phyloP scores from a whole-genome alignment of 2,113 vertebrate genomes.

The Cettia cetti region DNA sequence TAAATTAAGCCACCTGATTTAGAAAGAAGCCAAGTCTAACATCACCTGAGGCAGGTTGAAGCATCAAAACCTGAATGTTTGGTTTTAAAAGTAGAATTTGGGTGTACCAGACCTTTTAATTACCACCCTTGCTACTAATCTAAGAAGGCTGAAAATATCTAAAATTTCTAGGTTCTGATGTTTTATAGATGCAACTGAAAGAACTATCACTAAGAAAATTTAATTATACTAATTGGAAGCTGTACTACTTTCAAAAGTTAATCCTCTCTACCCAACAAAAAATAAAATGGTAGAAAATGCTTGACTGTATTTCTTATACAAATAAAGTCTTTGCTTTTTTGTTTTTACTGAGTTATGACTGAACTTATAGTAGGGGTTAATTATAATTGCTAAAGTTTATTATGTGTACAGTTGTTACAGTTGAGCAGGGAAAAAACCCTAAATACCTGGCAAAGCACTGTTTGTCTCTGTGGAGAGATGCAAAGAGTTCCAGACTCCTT shows the following conservation, averaged over 20 bases:
- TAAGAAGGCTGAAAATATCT: background rate
- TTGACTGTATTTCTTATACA: background rate
- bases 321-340: background rate
- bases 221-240: background rate
- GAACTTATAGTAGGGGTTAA: background rate
- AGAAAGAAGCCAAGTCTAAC: background rate
- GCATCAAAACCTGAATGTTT: background rate
- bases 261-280: background rate
- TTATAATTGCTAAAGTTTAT: background rate
- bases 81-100: background rate
- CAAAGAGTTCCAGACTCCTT: background rate
- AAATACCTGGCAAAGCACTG: background rate
- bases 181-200: background rate
- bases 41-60: background rate
- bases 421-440: accelerated
- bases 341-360: background rate
- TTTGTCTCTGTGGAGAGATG: background rate
- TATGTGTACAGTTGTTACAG: background rate
- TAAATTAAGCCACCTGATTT: background rate
- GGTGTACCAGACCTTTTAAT: background rate
- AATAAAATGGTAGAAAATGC: background rate
- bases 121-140: background rate
- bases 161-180: background rate
- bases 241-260: background rate
- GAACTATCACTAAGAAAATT: background rate